Evolutionary conservation across 2,888 invertebrate genomes (phyloP).

Genomic region (Congeria kusceri): DNA sequence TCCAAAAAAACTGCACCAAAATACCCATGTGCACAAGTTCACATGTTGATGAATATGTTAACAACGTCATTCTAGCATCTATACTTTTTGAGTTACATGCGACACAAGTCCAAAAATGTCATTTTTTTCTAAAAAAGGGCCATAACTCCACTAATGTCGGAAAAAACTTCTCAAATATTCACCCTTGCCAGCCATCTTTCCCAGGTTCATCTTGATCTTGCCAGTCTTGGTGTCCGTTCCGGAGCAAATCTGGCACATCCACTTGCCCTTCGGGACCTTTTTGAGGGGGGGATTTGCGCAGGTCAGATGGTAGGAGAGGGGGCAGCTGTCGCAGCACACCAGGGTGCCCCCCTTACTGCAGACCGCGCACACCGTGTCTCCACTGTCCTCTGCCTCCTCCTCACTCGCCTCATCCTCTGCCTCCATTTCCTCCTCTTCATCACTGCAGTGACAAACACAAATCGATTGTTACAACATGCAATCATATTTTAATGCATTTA

Average conservation of each 20-base stretch:
- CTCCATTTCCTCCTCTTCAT: constrained; percentile 55
- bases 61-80: no score
- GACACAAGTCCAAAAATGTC: no score
- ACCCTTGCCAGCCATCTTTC: constrained; percentile 42
- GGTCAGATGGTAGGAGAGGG: constrained; percentile 76
- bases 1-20: no score
- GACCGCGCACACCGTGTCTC: constrained; percentile 73
- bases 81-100: no score
- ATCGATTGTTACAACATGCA: no score
- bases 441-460: constrained; percentile 25
- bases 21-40: no score
- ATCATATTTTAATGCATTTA: no score
- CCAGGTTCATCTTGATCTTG: constrained; percentile 68
- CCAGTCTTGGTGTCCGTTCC: constrained; percentile 70
- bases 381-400: constrained; percentile 71
- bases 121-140: no score
- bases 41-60: no score
- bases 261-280: constrained; percentile 79
- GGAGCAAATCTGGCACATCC: constrained; percentile 79
- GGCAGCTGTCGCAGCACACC: constrained; percentile 79
- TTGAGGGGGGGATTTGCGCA: constrained; percentile 79
- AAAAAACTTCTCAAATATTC: no score
- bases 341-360: constrained; percentile 76
- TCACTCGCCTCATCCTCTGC: constrained; percentile 65
- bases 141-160: no score